phyloP scores from a whole-genome alignment of 2,888 invertebrate species.

The Uloborus plumipes region DNA sequence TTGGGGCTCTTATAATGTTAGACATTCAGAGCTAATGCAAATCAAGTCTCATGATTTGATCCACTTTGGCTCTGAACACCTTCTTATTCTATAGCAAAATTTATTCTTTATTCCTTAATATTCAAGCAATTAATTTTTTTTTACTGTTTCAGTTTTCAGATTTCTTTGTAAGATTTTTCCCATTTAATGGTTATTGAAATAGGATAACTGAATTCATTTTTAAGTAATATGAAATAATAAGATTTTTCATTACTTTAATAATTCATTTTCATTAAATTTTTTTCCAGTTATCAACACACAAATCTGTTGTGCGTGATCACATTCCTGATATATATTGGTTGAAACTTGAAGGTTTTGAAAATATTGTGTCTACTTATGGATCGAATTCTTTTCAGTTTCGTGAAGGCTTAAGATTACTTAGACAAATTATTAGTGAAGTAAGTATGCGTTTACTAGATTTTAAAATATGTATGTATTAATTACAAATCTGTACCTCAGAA shows the following conservation, averaged over 20 bases:
- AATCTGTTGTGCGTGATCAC: conserved; percentile 73
- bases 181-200: neutral
- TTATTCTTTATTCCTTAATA: no score
- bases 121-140: no score
- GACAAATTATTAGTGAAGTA: conserved; percentile 59
- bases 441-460: neutral
- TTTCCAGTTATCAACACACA: conserved; percentile 40
- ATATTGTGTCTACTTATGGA: conserved; percentile 78
- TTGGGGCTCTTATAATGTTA: no score
- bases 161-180: neutral
- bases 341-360: conserved; percentile 77
- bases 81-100: no score
- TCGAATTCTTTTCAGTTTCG: conserved; percentile 75
- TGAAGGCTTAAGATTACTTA: conserved; percentile 72
- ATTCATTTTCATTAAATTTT: neutral
- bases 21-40: no score
- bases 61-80: no score
- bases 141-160: no score
- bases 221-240: no score
- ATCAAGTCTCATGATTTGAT: no score
- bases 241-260: no score
- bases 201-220: neutral
- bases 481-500: no score
- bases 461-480: no score
- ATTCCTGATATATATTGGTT: conserved; percentile 76